Percentiles rank a stretch among this genome's conserved stretches.
phyloP scores from a whole-genome alignment of 2,888 invertebrate species.

The Mimumesa dahlbomi region DNA sequence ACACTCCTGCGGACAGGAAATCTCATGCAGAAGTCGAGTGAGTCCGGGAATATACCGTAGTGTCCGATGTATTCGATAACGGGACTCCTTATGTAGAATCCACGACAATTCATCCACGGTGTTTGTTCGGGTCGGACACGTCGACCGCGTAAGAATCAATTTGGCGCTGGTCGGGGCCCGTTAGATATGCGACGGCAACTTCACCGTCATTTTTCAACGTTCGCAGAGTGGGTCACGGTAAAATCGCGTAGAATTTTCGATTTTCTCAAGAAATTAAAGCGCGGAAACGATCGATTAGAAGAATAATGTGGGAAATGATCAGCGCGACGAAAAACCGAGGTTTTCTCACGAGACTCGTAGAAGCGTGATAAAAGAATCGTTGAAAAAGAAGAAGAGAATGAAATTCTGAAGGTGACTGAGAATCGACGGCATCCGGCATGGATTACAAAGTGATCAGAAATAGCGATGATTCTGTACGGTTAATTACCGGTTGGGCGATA shows the following conservation, averaged over 20 bases:
- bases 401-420: background rate
- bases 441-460: constrained; percentile 23
- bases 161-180: constrained; percentile 43
- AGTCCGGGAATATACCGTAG: constrained; percentile 39
- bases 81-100: constrained; percentile 49
- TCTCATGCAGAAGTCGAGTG: constrained; percentile 18
- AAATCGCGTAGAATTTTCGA: background rate
- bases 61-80: constrained; percentile 54
- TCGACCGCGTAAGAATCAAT: constrained; percentile 62
- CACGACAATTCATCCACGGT: constrained; percentile 44
- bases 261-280: background rate
- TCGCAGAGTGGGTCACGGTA: background rate
- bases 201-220: too few species aligned
- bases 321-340: constrained; percentile 21
- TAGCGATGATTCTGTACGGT: constrained; percentile 22
- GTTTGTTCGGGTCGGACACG: constrained; percentile 23
- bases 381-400: constrained; percentile 13
- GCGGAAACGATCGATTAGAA: constrained; percentile 14
- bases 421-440: background rate
- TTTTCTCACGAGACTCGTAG: constrained; percentile 37
- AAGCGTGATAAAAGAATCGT: constrained; percentile 21
- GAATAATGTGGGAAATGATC: constrained; percentile 17
- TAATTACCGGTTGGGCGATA: background rate
- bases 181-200: too few species aligned
- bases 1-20: too few species aligned